Conservation (phyloP, 1,140 invertebrate species). For the Bicyclus anynana region DNA sequence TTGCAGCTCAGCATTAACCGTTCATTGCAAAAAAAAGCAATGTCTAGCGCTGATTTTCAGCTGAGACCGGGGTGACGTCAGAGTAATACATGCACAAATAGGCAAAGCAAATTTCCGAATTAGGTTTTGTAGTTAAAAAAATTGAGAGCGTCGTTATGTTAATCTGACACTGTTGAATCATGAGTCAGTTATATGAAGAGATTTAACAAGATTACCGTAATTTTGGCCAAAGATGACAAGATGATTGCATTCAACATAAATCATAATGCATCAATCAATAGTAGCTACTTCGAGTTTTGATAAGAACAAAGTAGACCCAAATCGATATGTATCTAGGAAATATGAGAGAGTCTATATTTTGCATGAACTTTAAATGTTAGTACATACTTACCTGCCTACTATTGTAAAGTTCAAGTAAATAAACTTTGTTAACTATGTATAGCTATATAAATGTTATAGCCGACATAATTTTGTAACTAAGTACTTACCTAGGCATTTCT, state of each 20-base stretch:
- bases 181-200: too few relatives aligned
- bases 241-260: neutral
- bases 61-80: too few relatives aligned
- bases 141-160: too few relatives aligned
- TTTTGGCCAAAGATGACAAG: neutral
- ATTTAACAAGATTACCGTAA: neutral
- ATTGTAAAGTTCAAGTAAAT: neutral
- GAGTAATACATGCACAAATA: too few relatives aligned
- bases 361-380: neutral
- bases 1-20: too few relatives aligned
- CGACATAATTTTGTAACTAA: neutral
- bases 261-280: neutral
- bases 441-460: neutral
- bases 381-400: neutral
- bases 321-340: neutral
- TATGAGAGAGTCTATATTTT: neutral
- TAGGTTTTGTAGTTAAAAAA: too few relatives aligned
- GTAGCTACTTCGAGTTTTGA: neutral
- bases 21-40: too few relatives aligned
- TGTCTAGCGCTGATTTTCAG: too few relatives aligned
- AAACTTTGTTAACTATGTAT: neutral
- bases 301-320: neutral
- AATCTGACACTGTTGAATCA: too few relatives aligned
- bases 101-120: too few relatives aligned
- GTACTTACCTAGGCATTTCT: neutral